Evolutionary conservation across 2,888 invertebrate species (phyloP), one percentile per base, ranked within the genome.

Genomic region (Cataglyphis livida): DNA sequence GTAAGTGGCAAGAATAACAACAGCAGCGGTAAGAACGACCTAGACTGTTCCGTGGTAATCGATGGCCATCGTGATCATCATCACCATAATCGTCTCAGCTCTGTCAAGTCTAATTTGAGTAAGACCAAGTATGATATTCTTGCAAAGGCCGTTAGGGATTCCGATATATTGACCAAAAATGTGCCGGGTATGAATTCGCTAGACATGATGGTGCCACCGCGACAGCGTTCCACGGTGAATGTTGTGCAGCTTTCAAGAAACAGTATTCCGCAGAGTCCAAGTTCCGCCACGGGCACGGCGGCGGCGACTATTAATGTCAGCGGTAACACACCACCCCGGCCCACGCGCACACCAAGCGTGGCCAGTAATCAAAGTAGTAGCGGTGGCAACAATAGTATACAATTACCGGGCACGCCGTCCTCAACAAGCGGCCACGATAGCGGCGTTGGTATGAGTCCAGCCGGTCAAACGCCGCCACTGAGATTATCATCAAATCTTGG

Each of bases 121-220:
- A 93, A 93, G 66, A 91, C 86, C 25, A 93, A 94, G 61, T 93
- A 89, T 78, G 93, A 92, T 73, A 91, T 93, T 70, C 90, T 94
- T 0, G 93, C 92, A 0, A 92, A 93, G 68, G 93, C 93, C 0
- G 93, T 93, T 5, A 87, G 92, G 21, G 93, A 93, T 64, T 94
- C 93, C 59, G 94, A 94, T 70, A 94, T 95, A 57, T 89, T 96
- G 38, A 94, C 95, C 28, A 95, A 95, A 73, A 95, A 95, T 82
- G 95, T 96, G 2, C 96, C 96, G 41, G 96, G 96, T 15, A 93
- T 96, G 85, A 95, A 95, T 84, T 95, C 95, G 66, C 94, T 96
- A 65, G 96, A 96, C 84, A 96, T 96, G 95, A 95, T 97, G 84
- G 95, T 95, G 57, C 96, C 96, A 1, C 93, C 94, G 12, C 91